Evolutionary conservation across 64 coral and sea anemone genomes (phyloP), one percentile per base, ranked within the genome.

Genomic region (Catalaphyllia jardinei): DNA sequence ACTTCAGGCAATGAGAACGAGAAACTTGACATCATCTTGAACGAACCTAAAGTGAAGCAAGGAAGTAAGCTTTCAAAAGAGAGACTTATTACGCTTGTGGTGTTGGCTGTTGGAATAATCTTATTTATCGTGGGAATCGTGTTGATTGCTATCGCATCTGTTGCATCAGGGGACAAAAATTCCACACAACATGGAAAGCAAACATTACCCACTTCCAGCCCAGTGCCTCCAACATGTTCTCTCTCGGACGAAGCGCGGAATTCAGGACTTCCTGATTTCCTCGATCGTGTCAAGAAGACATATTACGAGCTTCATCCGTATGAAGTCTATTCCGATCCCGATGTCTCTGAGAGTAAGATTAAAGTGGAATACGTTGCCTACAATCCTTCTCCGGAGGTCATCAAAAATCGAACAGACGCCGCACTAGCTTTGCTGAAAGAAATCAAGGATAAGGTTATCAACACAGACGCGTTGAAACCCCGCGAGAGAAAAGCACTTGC

Each of bases 401-500:
- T 95, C 79, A 95, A 95, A 67, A 67, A 31, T 3, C 72, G 91
- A 60, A 95, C 94, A 2, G 94, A 95, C 51, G 59, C 89, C 39
- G 69, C 94, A 24, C n/a, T 83, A 17, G 28, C 67, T 31, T 73
- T 95, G 28, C 69, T 95, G 15, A 22, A 88, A 29, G 89, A 95
- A 49, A 46, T 95, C 50, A 29, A 75, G 0, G 76, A 86, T 24
- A 89, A 88, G 13, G 62, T 59, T 9, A 78, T 73, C 2, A 60
- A 86, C 27, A 77, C 77, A 75, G n/a, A 82, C 4, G 57, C 46
- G 25, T 86, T 95, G 50, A 95, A 76, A 55, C 72, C 79, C 4
- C 78, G 89, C 15, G 94, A 95, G 29, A 92, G 4, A n/a, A 95
- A 95, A 27, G 88, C 54, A 16, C 14, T 95, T 5, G 25, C 90